Percentiles rank a stretch among this genome's conserved stretches.
These are phyloP conservation scores for Drosophila trichaetosa DNA, from an alignment of 2,888 invertebrate genomes.

Conservation along the genomic window DNA sequence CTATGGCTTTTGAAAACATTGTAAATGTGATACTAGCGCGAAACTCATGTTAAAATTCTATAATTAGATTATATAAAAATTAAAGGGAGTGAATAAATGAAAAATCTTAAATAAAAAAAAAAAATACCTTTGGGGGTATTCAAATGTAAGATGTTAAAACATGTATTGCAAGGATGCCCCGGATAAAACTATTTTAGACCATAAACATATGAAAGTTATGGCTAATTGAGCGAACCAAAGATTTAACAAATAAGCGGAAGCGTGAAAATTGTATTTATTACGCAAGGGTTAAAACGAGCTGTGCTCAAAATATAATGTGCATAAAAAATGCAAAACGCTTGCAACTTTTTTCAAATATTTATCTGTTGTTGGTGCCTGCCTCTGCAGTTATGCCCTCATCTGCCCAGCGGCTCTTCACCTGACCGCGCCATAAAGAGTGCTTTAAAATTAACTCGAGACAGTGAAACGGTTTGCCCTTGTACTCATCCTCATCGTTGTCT, in stretches of 20 bases:
- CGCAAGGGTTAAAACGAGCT: neutral
- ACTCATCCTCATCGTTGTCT: neutral
- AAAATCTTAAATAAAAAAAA: neutral
- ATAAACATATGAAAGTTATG: neutral
- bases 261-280: neutral
- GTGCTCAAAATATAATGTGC: constrained; percentile 2
- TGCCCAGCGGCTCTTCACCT: constrained; percentile 40
- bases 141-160: neutral
- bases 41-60: neutral
- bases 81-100: neutral
- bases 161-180: neutral
- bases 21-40: neutral
- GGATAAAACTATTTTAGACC: neutral
- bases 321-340: constrained; percentile 20
- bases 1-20: neutral
- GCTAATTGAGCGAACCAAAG: neutral
- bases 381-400: constrained; percentile 15
- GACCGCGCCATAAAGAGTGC: constrained; percentile 48
- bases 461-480: constrained; percentile 36
- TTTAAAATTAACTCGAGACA: constrained; percentile 73
- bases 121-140: neutral
- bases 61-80: neutral
- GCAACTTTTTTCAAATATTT: constrained; percentile 32
- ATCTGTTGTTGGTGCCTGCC: neutral
- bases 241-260: neutral